These are phyloP conservation scores for Toxotes chatareus DNA, from an alignment of 2,113 vertebrate genomes.

Conservation along the genomic window DNA sequence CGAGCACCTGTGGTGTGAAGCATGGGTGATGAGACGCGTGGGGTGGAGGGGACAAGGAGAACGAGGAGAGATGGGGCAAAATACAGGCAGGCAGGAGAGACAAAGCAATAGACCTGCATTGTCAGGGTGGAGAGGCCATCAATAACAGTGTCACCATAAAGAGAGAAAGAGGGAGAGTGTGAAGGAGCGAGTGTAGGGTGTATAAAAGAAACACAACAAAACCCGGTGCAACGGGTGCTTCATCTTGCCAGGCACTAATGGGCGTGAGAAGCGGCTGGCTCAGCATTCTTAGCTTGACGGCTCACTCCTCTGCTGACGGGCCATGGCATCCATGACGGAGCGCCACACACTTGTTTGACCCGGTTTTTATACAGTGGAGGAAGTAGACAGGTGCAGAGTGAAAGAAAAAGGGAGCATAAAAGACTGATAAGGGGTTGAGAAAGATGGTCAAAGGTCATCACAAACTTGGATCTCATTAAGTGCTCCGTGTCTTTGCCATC, in stretches of 20 bases:
- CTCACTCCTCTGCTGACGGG: slow-evolving; percentile 81
- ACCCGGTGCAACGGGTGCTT: slow-evolving; percentile 66
- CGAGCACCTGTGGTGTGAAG: neutral
- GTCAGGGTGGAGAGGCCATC: slow-evolving; percentile 78
- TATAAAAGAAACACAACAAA: slow-evolving; percentile 77
- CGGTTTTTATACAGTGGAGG: slow-evolving; percentile 56
- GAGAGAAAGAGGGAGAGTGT: slow-evolving; percentile 61
- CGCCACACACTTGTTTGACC: slow-evolving; percentile 87
- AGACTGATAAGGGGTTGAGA: slow-evolving; percentile 16
- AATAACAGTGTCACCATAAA: slow-evolving; percentile 75
- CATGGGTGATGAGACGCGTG: slow-evolving; percentile 24
- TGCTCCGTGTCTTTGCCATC: slow-evolving; percentile 74
- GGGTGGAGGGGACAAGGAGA: slow-evolving; percentile 19
- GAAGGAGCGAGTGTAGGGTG: slow-evolving; percentile 57
- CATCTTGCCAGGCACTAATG: slow-evolving; percentile 72
- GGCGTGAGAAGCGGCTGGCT: slow-evolving; percentile 72
- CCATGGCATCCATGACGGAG: slow-evolving; percentile 78
- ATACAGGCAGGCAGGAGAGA: slow-evolving; percentile 51
- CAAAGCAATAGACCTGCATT: slow-evolving; percentile 73
- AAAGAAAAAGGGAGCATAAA: slow-evolving; percentile 31
- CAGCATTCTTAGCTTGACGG: slow-evolving; percentile 72
- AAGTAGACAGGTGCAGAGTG: slow-evolving; percentile 30
- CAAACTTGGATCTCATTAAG: slow-evolving; percentile 85
- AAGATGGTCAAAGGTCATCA: slow-evolving; percentile 76
- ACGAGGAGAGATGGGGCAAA: slow-evolving; percentile 38